Evolutionary conservation across 2,888 invertebrate species (phyloP), one percentile per base, ranked within the genome.

Genomic region (Hydrotaea cyrtoneurina): DNA sequence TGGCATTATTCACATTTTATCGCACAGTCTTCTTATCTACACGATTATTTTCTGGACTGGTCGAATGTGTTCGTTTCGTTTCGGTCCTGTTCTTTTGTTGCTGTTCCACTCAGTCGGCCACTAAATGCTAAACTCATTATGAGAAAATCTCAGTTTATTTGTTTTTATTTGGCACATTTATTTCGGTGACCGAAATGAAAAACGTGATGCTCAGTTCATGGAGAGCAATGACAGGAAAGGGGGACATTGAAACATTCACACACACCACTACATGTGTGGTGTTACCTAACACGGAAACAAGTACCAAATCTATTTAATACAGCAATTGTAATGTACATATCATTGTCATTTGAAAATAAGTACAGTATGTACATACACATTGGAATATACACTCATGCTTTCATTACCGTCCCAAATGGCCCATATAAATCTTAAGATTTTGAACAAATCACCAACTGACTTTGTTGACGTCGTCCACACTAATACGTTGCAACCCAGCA

Each of bases 161-260:
- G n/a, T 23, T 59, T 74, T 77, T 64, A 50, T 71, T 78, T 78
- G 59, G 39, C 62, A 82, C 79, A 82, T 85, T 82, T 73, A 50
- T 74, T 59, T 36, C 31, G 53, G 39, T 73, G 71, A 74, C 74
- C 79, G 59, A 82, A 82, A 85, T 82, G 82, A 85, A 85, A 80
- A 80, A 85, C 85, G 85, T 85, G 85, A 73, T 77, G 23, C 26
- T 21, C 46, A 10, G 10, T 66, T 66, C 43, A 66, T 39, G 36
- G 46, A 43, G 36, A 11, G 66, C 66, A 66, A 66, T 43, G 66
- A 43, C 43, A 66, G 43, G 19, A 11, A 19, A 43, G 3, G 46
- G 46, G 62, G 31, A 31, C 62, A 59, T 15, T 26, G 8, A 3
- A 62, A 62, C 21, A 57, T 4, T 1, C n/a, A n/a, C n/a, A n/a